Evolutionary conservation across 2,113 vertebrate species (phyloP).

Genomic region (Athene cunicularia): DNA sequence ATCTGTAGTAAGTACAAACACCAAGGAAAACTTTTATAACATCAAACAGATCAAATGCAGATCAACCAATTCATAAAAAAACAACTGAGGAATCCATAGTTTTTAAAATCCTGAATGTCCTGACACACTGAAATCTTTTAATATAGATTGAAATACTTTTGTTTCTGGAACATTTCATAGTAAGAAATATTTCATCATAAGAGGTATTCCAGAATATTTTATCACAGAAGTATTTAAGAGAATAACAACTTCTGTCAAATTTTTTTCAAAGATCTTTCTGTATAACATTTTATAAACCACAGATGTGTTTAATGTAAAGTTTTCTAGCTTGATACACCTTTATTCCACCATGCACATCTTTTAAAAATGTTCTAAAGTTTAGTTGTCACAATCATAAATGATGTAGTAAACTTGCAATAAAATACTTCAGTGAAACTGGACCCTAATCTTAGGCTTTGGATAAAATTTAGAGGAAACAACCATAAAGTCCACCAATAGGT

Average conservation of each 20-base stretch:
- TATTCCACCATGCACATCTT: background rate
- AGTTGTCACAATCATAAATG: background rate
- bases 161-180: background rate
- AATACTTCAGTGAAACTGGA: background rate
- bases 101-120: background rate
- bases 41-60: background rate
- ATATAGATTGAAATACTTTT: background rate
- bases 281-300: background rate
- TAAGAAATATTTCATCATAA: background rate
- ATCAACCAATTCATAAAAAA: background rate
- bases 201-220: background rate
- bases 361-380: background rate
- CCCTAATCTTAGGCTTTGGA: background rate
- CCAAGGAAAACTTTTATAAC: background rate
- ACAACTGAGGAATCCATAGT: background rate
- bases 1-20: slow-evolving; percentile 71
- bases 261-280: background rate
- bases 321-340: background rate
- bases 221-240: background rate
- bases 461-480: background rate
- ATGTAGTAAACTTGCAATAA: background rate
- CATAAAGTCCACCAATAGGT: background rate
- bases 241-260: background rate
- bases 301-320: background rate
- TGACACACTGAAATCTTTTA: background rate